phyloP scores from a whole-genome alignment of 1,140 invertebrate species.

The Hycleus cichorii region DNA sequence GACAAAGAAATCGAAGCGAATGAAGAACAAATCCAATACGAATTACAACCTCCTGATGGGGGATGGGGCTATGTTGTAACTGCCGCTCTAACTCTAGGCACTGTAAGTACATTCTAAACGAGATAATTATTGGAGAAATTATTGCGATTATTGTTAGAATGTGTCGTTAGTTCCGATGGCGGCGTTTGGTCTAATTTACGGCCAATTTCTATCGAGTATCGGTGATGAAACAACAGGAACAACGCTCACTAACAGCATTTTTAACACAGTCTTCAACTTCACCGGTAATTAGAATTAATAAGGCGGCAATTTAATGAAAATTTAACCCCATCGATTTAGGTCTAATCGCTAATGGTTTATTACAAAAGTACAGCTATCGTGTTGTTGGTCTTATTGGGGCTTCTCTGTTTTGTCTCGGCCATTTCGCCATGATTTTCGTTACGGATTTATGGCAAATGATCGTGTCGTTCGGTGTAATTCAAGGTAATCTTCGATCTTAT shows the following conservation, averaged over 20 bases:
- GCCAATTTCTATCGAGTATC: constrained; percentile 52
- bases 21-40: constrained; percentile 3
- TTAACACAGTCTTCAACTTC: constrained; percentile 53
- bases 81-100: constrained; percentile 49
- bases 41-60: constrained; percentile 49
- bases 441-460: constrained; percentile 45
- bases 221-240: constrained; percentile 52
- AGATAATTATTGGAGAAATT: background rate
- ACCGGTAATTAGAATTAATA: constrained; percentile 39
- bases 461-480: constrained; percentile 49
- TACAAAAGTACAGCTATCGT: constrained; percentile 45
- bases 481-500: constrained; percentile 39
- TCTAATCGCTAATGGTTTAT: constrained; percentile 47
- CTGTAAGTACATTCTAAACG: constrained; percentile 45
- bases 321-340: constrained; percentile 36
- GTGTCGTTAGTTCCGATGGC: constrained; percentile 49
- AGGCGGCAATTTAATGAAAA: background rate
- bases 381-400: constrained; percentile 51
- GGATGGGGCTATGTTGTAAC: constrained; percentile 57
- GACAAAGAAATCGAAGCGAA: no score
- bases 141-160: constrained; percentile 43
- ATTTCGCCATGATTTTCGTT: constrained; percentile 48
- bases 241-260: constrained; percentile 51
- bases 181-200: constrained; percentile 58
- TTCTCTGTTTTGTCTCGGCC: constrained; percentile 46